Conservation (phyloP, 2,888 invertebrate species). For the Limnephilus marmoratus region DNA sequence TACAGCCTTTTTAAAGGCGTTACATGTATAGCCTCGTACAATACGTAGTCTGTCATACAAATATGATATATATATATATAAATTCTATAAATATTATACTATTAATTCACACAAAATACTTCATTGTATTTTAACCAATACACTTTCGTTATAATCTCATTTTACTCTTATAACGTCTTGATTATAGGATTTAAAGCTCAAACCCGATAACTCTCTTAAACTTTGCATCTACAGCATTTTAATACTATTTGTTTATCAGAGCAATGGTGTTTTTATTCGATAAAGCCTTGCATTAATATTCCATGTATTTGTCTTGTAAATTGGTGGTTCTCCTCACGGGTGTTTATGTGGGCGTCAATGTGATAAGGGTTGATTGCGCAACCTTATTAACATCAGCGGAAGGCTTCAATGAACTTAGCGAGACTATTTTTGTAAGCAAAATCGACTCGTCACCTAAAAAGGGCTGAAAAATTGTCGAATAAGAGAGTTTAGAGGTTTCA, state of each 20-base stretch:
- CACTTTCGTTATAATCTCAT: not conserved
- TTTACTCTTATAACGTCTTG: not conserved
- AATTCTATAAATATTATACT: no score
- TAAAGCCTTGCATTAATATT: not conserved
- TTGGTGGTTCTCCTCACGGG: not conserved
- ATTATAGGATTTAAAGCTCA: not conserved
- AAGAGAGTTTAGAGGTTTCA: not conserved
- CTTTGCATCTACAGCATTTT: no score
- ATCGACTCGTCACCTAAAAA: not conserved
- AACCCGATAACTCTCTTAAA: not conserved
- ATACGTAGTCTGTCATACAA: not conserved
- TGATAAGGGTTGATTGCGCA: not conserved
- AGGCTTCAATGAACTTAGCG: not conserved
- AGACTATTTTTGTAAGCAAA: not conserved
- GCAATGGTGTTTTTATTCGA: not conserved
- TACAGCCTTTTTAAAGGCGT: not conserved
- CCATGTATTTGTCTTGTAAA: not conserved
- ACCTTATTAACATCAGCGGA: not conserved
- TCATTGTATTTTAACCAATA: not conserved
- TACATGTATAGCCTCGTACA: no score
- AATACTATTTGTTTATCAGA: no score
- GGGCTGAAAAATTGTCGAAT: not conserved
- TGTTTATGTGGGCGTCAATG: not conserved
- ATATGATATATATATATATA: no score
- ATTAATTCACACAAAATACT: not conserved